These are phyloP conservation scores for Notechis scutatus DNA, from an alignment of 2,113 vertebrate species.

Conservation along the genomic window DNA sequence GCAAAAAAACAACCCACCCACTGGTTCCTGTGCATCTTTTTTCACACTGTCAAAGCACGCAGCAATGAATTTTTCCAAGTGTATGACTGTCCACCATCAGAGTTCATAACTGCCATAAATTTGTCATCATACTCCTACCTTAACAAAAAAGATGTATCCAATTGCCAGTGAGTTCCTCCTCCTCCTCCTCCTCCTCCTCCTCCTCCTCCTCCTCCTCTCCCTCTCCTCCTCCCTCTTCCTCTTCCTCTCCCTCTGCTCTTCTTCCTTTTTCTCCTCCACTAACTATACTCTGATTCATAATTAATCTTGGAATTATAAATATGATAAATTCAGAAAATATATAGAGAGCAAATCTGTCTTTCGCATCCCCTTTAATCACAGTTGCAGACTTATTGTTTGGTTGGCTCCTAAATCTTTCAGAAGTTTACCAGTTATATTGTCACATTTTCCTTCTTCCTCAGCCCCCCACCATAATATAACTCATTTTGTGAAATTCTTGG, in stretches of 20 bases:
- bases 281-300: not conserved
- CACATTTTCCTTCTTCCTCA: not conserved
- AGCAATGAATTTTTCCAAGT: not conserved
- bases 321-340: not conserved
- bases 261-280: not conserved
- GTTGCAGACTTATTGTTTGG: not conserved
- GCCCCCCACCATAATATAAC: not conserved
- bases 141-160: not conserved
- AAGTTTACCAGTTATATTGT: not conserved
- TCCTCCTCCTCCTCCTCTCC: too few species aligned
- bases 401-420: not conserved
- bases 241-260: too few species aligned
- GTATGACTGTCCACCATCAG: not conserved
- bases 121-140: not conserved
- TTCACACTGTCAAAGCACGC: not conserved
- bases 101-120: not conserved
- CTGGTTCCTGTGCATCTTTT: not conserved
- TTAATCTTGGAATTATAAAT: not conserved
- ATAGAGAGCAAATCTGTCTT: not conserved
- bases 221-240: too few species aligned
- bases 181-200: not conserved
- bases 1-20: not conserved
- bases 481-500: not conserved
- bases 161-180: not conserved
- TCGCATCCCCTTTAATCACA: not conserved